Evolutionary conservation across 2,113 vertebrate genomes (phyloP).

Genomic region (Isurus oxyrinchus): DNA sequence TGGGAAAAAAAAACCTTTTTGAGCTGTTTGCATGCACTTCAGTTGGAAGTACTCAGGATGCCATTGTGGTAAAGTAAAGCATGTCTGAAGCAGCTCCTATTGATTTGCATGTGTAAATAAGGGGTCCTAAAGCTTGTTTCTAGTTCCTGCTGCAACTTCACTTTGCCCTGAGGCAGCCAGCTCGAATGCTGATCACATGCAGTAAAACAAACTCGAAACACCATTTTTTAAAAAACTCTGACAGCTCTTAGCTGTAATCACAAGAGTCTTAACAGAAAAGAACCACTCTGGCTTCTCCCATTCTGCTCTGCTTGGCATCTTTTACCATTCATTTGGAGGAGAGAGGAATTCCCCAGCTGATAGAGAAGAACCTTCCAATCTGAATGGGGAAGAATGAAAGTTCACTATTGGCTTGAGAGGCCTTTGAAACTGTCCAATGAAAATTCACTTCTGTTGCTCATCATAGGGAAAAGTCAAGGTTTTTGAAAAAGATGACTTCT

Average conservation of each 20-base stretch:
- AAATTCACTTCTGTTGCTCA: no score
- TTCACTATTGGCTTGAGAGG: no score
- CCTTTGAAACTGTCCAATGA: no score
- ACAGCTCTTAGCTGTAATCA: neutral
- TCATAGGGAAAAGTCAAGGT: no score
- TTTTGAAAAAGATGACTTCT: no score
- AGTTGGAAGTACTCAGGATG: neutral
- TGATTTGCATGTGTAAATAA: neutral
- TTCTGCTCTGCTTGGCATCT: neutral
- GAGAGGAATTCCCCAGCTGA: no score
- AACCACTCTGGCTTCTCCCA: neutral
- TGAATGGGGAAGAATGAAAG: no score
- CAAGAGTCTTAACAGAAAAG: neutral
- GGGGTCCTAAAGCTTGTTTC: neutral
- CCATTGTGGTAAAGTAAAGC: neutral
- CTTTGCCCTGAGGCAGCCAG: neutral
- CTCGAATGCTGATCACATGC: neutral
- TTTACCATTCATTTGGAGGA: no score
- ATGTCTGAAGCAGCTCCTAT: neutral
- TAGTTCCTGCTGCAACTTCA: neutral
- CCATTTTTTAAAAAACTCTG: neutral
- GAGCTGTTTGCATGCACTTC: neutral
- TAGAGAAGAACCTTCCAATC: no score
- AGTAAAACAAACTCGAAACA: neutral
- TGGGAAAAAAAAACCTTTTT: neutral